Conservation (phyloP, 2,797 vertebrate genomes). For the Halcyon leucocephala region DNA sequence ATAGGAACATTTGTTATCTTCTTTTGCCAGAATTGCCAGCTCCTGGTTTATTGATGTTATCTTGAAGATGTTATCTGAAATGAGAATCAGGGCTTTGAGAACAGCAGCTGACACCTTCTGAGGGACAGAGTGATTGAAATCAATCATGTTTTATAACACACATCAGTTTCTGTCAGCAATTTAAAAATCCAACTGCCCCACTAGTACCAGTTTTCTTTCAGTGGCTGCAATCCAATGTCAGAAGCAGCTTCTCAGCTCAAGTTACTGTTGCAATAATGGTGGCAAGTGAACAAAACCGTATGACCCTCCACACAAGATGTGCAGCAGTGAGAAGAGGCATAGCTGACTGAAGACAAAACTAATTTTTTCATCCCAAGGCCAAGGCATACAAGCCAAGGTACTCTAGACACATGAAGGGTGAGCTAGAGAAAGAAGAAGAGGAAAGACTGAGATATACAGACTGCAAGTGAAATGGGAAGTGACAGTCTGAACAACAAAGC, state of each 20-base stretch:
- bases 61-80: conserved; percentile 47
- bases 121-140: conserved; percentile 32
- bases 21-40: conserved; percentile 3
- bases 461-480: neutral
- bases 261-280: neutral
- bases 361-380: neutral
- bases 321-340: neutral
- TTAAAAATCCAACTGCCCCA: neutral
- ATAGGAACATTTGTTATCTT: conserved; percentile 30
- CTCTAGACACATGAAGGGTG: neutral
- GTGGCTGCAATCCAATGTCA: neutral
- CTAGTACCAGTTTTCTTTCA: neutral
- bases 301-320: neutral
- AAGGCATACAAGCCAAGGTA: neutral
- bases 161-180: neutral
- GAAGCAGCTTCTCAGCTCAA: neutral
- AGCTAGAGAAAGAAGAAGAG: neutral
- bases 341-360: neutral
- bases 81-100: conserved; percentile 38
- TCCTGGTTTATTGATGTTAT: conserved; percentile 52
- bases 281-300: neutral
- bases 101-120: neutral
- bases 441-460: neutral
- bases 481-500: neutral
- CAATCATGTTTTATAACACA: conserved; percentile 23